These are phyloP conservation scores for Allobates femoralis DNA, from an alignment of 2,797 vertebrate species.

Conservation along the genomic window DNA sequence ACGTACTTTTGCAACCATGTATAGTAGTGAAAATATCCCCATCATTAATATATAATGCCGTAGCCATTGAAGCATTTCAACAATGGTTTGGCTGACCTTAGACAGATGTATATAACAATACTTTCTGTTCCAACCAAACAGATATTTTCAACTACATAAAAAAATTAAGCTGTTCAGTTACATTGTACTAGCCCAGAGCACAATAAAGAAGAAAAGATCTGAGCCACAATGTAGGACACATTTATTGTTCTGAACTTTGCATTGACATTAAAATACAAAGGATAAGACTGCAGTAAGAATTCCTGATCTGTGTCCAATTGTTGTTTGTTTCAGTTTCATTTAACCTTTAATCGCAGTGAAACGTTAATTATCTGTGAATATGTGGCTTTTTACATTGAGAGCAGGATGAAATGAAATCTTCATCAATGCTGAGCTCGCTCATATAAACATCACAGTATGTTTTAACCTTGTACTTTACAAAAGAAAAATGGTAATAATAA, in stretches of 20 bases:
- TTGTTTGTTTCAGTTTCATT: constrained; percentile 45
- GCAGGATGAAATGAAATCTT: constrained; percentile 10
- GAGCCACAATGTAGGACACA: neutral
- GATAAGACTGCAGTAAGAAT: constrained; percentile 30
- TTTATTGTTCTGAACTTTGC: constrained; percentile 52
- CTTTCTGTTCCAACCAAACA: no score
- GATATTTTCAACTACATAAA: neutral
- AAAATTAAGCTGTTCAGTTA: neutral
- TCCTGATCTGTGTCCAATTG: constrained; percentile 50
- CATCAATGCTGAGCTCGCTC: constrained; percentile 6
- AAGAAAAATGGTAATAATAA: neutral
- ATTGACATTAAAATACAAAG: constrained; percentile 53
- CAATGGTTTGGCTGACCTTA: no score
- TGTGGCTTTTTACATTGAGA: constrained; percentile 6
- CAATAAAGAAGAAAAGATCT: neutral
- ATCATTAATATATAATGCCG: no score
- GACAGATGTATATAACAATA: no score
- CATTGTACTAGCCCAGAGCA: neutral
- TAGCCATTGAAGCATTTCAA: no score
- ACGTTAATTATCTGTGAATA: constrained; percentile 45
- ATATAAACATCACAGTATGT: neutral
- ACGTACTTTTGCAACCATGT: no score
- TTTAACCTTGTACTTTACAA: constrained; percentile 7
- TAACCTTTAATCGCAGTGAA: constrained; percentile 46
- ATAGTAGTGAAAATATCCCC: no score